Evolutionary conservation across 2,797 vertebrate genomes (phyloP), one percentile per base, ranked within the genome.

Genomic region (Micromesistius poutassou): DNA sequence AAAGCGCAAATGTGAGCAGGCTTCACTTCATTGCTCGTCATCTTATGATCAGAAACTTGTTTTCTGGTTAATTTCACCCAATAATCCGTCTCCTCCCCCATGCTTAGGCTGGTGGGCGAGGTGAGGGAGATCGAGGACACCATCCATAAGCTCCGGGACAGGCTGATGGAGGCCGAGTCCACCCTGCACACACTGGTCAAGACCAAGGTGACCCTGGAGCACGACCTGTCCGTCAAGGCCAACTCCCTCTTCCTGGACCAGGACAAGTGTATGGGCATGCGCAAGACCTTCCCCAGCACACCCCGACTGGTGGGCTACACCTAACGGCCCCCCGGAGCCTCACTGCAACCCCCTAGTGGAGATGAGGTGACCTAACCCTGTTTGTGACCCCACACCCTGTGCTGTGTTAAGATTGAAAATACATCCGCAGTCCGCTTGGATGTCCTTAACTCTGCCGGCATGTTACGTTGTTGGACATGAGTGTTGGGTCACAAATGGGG

Each of bases 261-360:
- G 90, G 97, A 98, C 78, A 97, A 96, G 84, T 98, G 97, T 90
- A 96, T 99, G 97, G 94, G 96, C 79, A 96, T 97, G 92, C 94
- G 96, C 70, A 97, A 95, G 90, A 96, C 87, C 82, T 98, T 96
- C 78, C 96, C 97, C 86, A 97, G 94, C 90, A 94, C 94, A 0
- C 92, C 93, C 0, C 94, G 96, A 1, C 92, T 98, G 80, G 93
- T 96, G 62, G 96, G 96, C 13, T 97, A 93, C 40, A 90, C 93
- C 1, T 98, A 94, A 87, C 5, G 35, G 4, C 8, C n/a, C n/a
- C 9, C 19, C 25, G 31, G 10, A 22, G 10, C 62, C 28, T 4
- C n/a, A 28, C 66, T 6, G 22, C 4, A 28, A 74, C 7, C 30
- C 8, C 40, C 35, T 3, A 19, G 6, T 30, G 14, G 22, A 71